Evolutionary conservation across 2,888 invertebrate species (phyloP).

Genomic region (Drosophila neonasuta): DNA sequence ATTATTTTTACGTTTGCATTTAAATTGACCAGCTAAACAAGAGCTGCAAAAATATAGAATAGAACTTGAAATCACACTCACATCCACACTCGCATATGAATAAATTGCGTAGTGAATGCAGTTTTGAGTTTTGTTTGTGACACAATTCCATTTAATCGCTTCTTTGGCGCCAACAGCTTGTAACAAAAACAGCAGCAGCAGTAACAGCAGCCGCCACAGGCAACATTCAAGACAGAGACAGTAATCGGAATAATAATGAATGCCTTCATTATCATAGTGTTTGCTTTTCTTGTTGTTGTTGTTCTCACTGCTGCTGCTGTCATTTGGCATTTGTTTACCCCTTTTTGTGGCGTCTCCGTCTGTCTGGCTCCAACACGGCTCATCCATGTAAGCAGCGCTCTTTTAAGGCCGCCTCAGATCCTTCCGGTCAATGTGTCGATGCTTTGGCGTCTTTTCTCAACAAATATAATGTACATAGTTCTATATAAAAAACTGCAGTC

Average conservation of each 20-base stretch:
- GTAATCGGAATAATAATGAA: constrained; percentile 75
- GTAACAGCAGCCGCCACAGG: constrained; percentile 33
- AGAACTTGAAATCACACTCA: constrained; percentile 34
- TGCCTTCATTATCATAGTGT: constrained; percentile 72
- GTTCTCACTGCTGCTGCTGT: constrained; percentile 21
- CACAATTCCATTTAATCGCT: constrained; percentile 79
- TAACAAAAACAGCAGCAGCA: constrained; percentile 29
- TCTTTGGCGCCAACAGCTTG: constrained; percentile 73
- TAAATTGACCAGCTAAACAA: constrained; percentile 43
- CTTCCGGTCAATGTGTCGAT: constrained; percentile 49
- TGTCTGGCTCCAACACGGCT: constrained; percentile 12
- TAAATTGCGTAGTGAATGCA: constrained; percentile 49
- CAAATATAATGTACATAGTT: not conserved
- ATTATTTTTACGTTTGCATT: constrained; percentile 65
- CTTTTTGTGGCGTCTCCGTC: constrained; percentile 46
- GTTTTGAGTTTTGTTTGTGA: constrained; percentile 71
- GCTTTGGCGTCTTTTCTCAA: constrained; percentile 23
- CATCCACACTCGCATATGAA: constrained; percentile 40
- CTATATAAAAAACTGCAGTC: not conserved
- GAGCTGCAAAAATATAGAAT: constrained; percentile 15
- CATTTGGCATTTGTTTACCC: constrained; percentile 58
- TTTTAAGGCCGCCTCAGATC: constrained; percentile 44
- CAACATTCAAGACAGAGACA: constrained; percentile 39
- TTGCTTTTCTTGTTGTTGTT: constrained; percentile 39
- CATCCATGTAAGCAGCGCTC: constrained; percentile 7